Evolutionary conservation across 2,888 invertebrate species (phyloP).

Genomic region (Seira musarum): DNA sequence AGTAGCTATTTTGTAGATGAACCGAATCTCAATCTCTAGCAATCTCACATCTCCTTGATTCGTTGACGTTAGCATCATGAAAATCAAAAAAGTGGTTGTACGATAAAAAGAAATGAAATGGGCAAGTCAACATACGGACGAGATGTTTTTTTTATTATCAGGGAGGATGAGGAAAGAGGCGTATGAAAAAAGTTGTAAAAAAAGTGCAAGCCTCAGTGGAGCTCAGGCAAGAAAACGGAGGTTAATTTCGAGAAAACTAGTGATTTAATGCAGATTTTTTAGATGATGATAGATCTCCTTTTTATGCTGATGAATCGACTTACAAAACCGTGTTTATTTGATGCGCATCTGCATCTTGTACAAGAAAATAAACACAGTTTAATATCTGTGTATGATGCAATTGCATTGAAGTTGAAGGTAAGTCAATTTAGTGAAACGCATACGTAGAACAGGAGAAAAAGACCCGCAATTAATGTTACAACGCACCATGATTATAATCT

Average conservation of each 20-base stretch:
- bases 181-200: not conserved
- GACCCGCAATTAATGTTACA: too few relatives aligned
- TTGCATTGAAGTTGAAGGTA: too few relatives aligned
- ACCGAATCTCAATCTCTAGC: not conserved
- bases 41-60: too few relatives aligned
- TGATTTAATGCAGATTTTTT: not conserved
- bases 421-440: too few relatives aligned
- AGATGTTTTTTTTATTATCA: not conserved
- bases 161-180: not conserved
- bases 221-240: not conserved
- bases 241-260: not conserved
- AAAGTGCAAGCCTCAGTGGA: not conserved
- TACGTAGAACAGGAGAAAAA: too few relatives aligned
- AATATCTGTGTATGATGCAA: too few relatives aligned
- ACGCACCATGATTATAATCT: too few relatives aligned
- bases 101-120: too few relatives aligned
- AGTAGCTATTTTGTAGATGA: not conserved
- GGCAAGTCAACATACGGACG: not conserved
- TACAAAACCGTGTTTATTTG: too few relatives aligned
- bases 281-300: not conserved
- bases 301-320: not conserved
- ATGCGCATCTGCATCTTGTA: too few relatives aligned
- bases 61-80: not conserved
- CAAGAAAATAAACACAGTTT: too few relatives aligned
- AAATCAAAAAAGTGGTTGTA: too few relatives aligned